phyloP scores from a whole-genome alignment of 2,113 vertebrate species.

The Erinaceus europaeus region DNA sequence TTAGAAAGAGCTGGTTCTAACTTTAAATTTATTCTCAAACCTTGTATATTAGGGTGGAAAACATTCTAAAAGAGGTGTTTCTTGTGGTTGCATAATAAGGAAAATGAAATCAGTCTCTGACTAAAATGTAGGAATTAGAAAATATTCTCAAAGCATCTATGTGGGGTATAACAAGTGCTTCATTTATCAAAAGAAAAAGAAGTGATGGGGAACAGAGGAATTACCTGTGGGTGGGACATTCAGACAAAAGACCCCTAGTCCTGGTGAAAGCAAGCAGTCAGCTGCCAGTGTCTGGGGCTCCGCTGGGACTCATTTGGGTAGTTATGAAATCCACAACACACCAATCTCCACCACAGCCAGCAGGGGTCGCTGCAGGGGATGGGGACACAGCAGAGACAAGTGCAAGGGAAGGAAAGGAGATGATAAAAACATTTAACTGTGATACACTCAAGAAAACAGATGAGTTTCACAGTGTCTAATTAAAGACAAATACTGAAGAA shows the following conservation, averaged over 20 bases:
- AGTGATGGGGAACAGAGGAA: conserved; percentile 69
- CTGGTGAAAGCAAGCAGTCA: conserved; percentile 82
- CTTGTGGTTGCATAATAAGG: background rate
- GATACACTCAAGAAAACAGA: conserved; percentile 63
- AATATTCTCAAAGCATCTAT: conserved; percentile 23
- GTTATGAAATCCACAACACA: conserved; percentile 80
- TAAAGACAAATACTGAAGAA: conserved; percentile 40
- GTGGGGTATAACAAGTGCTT: conserved; percentile 58
- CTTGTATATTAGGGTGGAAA: conserved; percentile 17
- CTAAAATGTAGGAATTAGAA: conserved; percentile 20
- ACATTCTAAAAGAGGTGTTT: background rate
- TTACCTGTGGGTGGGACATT: conserved; percentile 84
- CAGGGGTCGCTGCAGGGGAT: conserved; percentile 81
- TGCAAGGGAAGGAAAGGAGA: conserved; percentile 79
- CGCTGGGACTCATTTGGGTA: conserved; percentile 78
- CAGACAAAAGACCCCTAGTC: conserved; percentile 82
- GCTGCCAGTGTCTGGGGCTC: conserved; percentile 80
- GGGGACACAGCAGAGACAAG: conserved; percentile 80
- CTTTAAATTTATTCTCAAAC: conserved; percentile 41
- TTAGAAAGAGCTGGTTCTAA: conserved; percentile 29
- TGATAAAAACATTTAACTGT: conserved; percentile 77
- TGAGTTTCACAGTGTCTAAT: conserved; percentile 53
- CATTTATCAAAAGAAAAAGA: conserved; percentile 23
- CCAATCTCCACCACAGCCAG: conserved; percentile 82
- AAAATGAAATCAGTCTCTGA: conserved; percentile 14